Evolutionary conservation across 1,140 invertebrate genomes (phyloP).

Genomic region (Euschistus heros): DNA sequence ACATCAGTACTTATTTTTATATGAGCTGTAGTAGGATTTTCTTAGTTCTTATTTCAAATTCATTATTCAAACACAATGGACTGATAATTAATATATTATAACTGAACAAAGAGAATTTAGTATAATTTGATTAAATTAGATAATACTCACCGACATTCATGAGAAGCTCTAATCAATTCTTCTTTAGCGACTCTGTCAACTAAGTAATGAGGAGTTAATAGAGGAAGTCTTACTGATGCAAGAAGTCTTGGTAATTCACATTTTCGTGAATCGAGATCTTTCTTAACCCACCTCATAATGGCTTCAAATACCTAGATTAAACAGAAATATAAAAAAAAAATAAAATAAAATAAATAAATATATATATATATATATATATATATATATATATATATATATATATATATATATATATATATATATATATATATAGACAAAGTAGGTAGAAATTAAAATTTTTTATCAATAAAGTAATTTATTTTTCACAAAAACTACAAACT

Average conservation of each 20-base stretch:
- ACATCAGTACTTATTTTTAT: too few relatives aligned
- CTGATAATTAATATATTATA: too few relatives aligned
- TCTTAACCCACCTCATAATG: constrained; percentile 71
- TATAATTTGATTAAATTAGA: too few relatives aligned
- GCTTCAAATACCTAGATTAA: constrained; percentile 59
- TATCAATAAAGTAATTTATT: too few relatives aligned
- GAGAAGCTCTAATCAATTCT: constrained; percentile 61
- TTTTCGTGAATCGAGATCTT: constrained; percentile 46
- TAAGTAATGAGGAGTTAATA: constrained; percentile 71
- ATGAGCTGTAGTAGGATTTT: too few relatives aligned
- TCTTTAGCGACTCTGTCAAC: constrained; percentile 76
- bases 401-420: neutral
- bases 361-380: constrained; percentile 1
- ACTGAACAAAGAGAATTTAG: too few relatives aligned
- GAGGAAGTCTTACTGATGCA: constrained; percentile 62
- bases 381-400: constrained; percentile 1
- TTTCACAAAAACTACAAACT: too few relatives aligned
- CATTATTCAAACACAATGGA: too few relatives aligned
- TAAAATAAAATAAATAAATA: neutral
- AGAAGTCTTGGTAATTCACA: constrained; percentile 58
- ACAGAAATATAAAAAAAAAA: neutral
- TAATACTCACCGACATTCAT: constrained; percentile 52
- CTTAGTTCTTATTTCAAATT: too few relatives aligned
- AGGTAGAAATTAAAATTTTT: too few relatives aligned
- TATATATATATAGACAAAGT: neutral